phyloP scores from a whole-genome alignment of 1,140 invertebrate genomes.

The Neotoxoptera formosana region DNA sequence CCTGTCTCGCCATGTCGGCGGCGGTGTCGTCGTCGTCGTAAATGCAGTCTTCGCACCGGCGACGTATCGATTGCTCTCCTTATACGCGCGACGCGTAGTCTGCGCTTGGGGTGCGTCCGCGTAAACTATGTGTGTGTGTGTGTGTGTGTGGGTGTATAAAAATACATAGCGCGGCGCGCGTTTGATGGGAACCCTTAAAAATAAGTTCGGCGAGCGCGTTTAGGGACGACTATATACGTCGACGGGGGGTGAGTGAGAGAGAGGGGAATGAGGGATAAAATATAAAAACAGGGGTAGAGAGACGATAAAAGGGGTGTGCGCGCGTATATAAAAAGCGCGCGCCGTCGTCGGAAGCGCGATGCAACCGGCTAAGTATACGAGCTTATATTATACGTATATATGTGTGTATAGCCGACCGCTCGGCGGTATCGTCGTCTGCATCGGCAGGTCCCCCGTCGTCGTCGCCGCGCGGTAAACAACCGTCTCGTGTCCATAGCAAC shows the following conservation, averaged over 20 bases:
- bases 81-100: not conserved
- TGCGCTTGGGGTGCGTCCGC: not conserved
- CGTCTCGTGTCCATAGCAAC: conserved; percentile 56
- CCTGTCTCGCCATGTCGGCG: not conserved
- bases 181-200: conserved; percentile 35
- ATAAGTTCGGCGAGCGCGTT: not conserved
- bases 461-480: conserved; percentile 38
- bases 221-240: too few species aligned
- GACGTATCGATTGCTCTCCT: conserved; percentile 32
- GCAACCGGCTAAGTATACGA: conserved; percentile 31
- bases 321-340: not conserved
- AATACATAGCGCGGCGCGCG: not conserved
- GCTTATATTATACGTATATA: too few species aligned
- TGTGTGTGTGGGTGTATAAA: not conserved
- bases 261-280: not conserved
- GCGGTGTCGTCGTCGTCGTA: not conserved
- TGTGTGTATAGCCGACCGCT: not conserved
- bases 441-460: not conserved
- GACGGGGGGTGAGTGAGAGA: too few species aligned
- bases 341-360: conserved; percentile 36
- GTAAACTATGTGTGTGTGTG: not conserved
- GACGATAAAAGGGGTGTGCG: not conserved
- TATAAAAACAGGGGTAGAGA: conserved; percentile 28
- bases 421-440: conserved; percentile 28
- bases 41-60: not conserved